Base-by-base conservation (phyloP, 2,888 invertebrate genomes). In the Trichopria drosophilae region DNA sequence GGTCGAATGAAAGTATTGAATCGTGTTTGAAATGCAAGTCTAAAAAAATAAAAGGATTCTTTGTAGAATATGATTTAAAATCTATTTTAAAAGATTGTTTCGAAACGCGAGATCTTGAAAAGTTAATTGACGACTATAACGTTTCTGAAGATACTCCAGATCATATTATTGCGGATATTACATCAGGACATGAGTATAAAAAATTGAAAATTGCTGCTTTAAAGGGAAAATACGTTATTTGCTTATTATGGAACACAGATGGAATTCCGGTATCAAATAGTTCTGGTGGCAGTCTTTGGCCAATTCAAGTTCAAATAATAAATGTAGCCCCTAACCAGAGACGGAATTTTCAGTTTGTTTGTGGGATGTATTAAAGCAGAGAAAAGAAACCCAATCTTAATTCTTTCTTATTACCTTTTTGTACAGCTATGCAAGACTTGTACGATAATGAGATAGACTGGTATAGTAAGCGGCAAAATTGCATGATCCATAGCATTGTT, bases 281-380 rank as follows among this genome's bases (percentile, higher is more conserved):
- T 24, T 49, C 44, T 10, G 49, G 37, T 19, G 39, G 28, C 16
- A 32, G 44, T 40, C 18, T 49, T n/a, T 53, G 52, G 53, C 48
- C 37, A 3, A 12, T 48, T 7, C 53, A 49, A 28, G 34, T 36
- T 20, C 23, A 49, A 34, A 36, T 53, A 35, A 5, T 44, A 0
- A 49, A 53, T 49, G 31, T 44, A 5, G 19, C 48, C 4, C 28
- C 53, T 4, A 7, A 49, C n/a, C 16, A 32, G 4, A 32, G 48
- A 34, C 22, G 40, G 10, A 34, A 10, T 9, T 48, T 35, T 22
- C 41, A 49, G 31, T 49, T 48, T 24, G 22, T 44, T n/a, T 7
- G 9, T 28, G 48, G 53, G 20, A 12, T 49, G 9, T 44, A 44
- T 2, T 53, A 49, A 19, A 42, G 37, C 16, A 23, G 3, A 10